Percentiles rank a stretch among this genome's conserved stretches.
phyloP scores from a whole-genome alignment of 2,797 vertebrate genomes.

The Paratrypauchen microcephalus region DNA sequence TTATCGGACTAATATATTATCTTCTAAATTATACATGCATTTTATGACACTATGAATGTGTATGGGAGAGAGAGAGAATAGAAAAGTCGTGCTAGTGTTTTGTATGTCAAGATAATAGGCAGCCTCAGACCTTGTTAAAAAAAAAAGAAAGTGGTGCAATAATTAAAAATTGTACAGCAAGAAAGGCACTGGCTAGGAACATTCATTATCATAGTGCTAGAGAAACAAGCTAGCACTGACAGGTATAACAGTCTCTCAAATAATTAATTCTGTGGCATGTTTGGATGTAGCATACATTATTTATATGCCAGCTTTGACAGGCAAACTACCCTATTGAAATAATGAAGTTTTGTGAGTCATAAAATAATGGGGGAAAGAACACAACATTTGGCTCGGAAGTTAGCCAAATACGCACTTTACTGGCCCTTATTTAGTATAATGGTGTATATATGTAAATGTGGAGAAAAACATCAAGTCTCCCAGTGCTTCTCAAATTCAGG shows the following conservation, averaged over 20 bases:
- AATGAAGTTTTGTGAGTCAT: not conserved
- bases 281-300: conserved; percentile 15
- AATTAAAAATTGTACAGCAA: not conserved
- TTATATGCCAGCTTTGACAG: not conserved
- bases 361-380: not conserved
- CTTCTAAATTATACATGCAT: conserved; percentile 23
- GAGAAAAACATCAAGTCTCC: not conserved
- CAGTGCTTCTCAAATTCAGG: no score
- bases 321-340: not conserved
- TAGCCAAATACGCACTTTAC: no score
- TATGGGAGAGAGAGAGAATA: not conserved
- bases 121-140: not conserved
- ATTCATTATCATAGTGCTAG: not conserved
- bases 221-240: conserved; percentile 9
- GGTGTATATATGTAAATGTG: not conserved
- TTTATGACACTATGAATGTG: not conserved
- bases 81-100: not conserved
- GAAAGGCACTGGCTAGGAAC: conserved; percentile 2
- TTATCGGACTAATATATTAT: conserved; percentile 36
- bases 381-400: no score
- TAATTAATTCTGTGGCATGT: conserved; percentile 7
- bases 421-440: not conserved
- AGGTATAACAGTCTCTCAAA: conserved; percentile 19
- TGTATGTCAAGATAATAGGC: not conserved
- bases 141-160: conserved; percentile 1